These are phyloP conservation scores for Monopis laevigella DNA, from an alignment of 2,888 invertebrate species.

Conservation along the genomic window DNA sequence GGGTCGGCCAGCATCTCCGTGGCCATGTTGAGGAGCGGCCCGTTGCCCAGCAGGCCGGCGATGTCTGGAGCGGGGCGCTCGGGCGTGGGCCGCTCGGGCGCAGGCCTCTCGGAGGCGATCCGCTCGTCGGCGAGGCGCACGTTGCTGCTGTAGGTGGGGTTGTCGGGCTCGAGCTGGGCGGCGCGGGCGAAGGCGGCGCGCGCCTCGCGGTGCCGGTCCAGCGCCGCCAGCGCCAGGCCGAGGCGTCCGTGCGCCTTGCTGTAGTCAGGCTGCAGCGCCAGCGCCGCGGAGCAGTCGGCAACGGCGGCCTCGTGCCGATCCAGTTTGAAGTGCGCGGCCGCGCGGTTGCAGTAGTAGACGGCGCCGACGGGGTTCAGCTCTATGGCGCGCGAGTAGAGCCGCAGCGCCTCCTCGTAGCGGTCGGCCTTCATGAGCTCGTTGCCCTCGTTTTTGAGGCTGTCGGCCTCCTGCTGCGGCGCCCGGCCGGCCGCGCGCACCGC, in stretches of 20 bases:
- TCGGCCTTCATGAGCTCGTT: conserved; percentile 89
- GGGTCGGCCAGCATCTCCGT: conserved; percentile 87
- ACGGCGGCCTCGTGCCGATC: conserved; percentile 86
- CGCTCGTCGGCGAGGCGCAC: conserved; percentile 82
- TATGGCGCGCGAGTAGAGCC: conserved; percentile 89
- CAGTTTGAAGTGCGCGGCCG: conserved; percentile 93
- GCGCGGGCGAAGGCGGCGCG: conserved; percentile 88
- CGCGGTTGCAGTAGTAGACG: conserved; percentile 96
- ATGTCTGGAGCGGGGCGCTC: conserved; percentile 69
- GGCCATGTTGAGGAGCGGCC: conserved; percentile 85
- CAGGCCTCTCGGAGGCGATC: conserved; percentile 45
- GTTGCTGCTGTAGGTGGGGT: conserved; percentile 90
- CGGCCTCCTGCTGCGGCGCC: conserved; percentile 70
- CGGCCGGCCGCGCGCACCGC: conserved; percentile 25
- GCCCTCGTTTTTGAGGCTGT: conserved; percentile 87
- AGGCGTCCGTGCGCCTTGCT: conserved; percentile 95
- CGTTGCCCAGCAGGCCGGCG: conserved; percentile 78
- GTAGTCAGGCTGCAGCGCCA: conserved; percentile 89
- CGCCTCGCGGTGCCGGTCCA: conserved; percentile 86
- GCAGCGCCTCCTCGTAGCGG: conserved; percentile 81
- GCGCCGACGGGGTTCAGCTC: conserved; percentile 87
- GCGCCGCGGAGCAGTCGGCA: conserved; percentile 89
- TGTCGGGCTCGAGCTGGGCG: conserved; percentile 89
- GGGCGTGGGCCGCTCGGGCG: conserved; percentile 80
- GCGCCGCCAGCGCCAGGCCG: conserved; percentile 86